A percentile compares a stretch with the other conserved stretches of the same genome.
Conservation (phyloP, 1,140 invertebrate genomes). For the Cotesia chilonis region DNA sequence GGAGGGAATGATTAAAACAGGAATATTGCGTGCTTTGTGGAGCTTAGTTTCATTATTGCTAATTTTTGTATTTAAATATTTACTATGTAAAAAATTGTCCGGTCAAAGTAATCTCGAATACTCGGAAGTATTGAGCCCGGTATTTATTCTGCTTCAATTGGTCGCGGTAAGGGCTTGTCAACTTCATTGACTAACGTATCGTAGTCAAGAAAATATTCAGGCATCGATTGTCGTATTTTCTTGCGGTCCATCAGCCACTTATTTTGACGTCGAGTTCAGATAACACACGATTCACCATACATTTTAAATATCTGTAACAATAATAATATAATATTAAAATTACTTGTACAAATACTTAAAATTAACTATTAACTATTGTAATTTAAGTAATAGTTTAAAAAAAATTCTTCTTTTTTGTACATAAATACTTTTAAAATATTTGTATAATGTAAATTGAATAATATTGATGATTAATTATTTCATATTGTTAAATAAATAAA, state of each 20-base stretch:
- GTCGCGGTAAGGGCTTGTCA: slow-evolving; percentile 93
- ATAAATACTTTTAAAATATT: no score
- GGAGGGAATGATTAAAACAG: slow-evolving; percentile 78
- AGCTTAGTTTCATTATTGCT: slow-evolving; percentile 84
- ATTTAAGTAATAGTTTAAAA: no score
- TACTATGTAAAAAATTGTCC: slow-evolving; percentile 88
- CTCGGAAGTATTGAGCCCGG: slow-evolving; percentile 90
- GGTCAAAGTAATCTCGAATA: slow-evolving; percentile 83
- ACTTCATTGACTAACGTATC: slow-evolving; percentile 68
- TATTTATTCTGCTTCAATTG: slow-evolving; percentile 89
- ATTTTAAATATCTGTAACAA: not conserved
- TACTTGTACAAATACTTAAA: no score
- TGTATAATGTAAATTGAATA: no score
- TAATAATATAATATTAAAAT: no score
- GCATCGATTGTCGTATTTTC: slow-evolving; percentile 21
- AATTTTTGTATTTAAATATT: slow-evolving; percentile 91
- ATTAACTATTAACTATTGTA: no score
- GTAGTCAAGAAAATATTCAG: slow-evolving; percentile 6
- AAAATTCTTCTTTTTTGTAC: no score
- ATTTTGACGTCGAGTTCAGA: slow-evolving; percentile 40
- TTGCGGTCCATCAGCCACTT: slow-evolving; percentile 33
- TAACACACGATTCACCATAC: slow-evolving; percentile 28
- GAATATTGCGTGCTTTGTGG: slow-evolving; percentile 83
- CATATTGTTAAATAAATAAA: no score
- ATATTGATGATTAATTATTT: no score